Base-by-base conservation (phyloP, 2,888 invertebrate species). In the Craniophora ligustri region DNA sequence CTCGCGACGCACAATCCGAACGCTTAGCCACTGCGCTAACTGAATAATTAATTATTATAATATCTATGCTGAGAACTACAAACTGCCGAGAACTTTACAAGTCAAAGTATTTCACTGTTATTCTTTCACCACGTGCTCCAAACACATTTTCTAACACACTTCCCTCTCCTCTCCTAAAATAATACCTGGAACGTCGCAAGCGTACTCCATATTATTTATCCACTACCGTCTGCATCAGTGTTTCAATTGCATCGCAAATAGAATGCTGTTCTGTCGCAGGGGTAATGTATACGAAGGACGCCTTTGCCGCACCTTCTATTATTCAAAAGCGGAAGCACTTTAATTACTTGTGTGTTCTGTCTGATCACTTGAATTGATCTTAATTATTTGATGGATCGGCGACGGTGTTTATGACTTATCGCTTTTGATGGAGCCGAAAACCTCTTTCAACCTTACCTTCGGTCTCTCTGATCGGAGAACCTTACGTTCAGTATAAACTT, bases 241-340 rank as follows among this genome's bases (percentile, higher is more conserved):
- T 72, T 68, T 75, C 75, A 79, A 85, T 82, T 83, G 82, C 81
- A 82, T 81, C 61, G 81, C 80, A 82, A 85, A 85, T 78, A 82
- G 80, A 75, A 78, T 70, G 60, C 44, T 31, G 28, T 49, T 60
- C 49, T 36, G 74, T 81, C 82, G 84, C 69, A 75, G 72, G 64
- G 76, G 75, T 82, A 83, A 81, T 81, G 86, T 81, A 81, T 73
- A 72, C 82, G 74, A n/a, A n/a, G n/a, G n/a, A 72, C 59, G 56
- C 47, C 82, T 82, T 75, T 68, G 84, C 76, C 83, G 70, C 85
- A 81, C 83, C 87, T 84, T 84, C 83, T 84, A 88, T 85, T 86
- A 87, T 87, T 85, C 82, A 82, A 58, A 55, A 72, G 62, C 79
- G 84, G 83, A 84, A 80, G 79, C 76, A 66, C 69, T 81, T 75